A percentile compares a stretch with the other conserved stretches of the same genome.
Conservation (phyloP, 2,113 vertebrate genomes). For the Porphyrio hochstetteri region DNA sequence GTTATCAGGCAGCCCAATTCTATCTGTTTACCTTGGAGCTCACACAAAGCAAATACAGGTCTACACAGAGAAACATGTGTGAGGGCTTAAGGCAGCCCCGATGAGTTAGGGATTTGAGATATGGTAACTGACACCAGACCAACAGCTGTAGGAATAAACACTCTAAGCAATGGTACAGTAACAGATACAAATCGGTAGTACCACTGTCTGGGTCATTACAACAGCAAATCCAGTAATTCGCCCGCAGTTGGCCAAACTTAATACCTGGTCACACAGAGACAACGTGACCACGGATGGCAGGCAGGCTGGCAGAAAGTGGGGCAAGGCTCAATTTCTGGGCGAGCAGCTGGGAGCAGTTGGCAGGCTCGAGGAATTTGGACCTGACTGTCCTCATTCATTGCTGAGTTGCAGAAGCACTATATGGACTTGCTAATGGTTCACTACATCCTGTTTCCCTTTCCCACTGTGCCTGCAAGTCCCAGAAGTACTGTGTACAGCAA, state of each 20-base stretch:
- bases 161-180: neutral
- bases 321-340: neutral
- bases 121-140: neutral
- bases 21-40: neutral
- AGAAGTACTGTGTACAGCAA: neutral
- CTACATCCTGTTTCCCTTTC: neutral
- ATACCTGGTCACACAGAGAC: neutral
- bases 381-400: neutral
- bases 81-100: neutral
- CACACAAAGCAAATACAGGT: neutral
- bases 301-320: neutral
- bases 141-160: neutral
- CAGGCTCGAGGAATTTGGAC: neutral
- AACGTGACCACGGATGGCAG: fast-evolving
- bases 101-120: neutral
- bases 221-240: neutral
- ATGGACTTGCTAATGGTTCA: fast-evolving
- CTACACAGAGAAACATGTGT: too few relatives aligned
- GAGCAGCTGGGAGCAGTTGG: neutral
- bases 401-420: neutral
- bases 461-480: too few relatives aligned
- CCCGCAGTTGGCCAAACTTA: neutral
- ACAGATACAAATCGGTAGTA: neutral
- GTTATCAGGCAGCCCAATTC: neutral
- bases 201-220: too few relatives aligned